These are phyloP conservation scores for Zosterops hypoxanthus DNA, from an alignment of 2,113 vertebrate genomes.

Conservation along the genomic window DNA sequence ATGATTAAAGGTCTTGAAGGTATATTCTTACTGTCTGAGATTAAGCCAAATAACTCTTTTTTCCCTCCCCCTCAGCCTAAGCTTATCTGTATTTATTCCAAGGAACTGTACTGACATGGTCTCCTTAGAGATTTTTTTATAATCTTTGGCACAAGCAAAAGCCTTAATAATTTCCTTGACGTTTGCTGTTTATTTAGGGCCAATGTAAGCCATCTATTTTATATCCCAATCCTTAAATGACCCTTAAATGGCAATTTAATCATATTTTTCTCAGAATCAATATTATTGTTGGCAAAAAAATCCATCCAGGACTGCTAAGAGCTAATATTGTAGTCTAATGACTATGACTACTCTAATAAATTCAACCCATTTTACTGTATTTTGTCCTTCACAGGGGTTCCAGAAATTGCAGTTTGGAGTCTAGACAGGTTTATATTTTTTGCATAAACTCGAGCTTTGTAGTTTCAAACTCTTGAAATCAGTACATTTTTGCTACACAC, in stretches of 20 bases:
- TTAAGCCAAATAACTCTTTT: not conserved
- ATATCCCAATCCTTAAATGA: slow-evolving; percentile 36
- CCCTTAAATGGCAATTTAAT: slow-evolving; percentile 11
- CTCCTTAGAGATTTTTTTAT: slow-evolving; percentile 28
- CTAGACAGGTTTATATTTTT: not conserved
- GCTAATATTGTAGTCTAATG: not conserved
- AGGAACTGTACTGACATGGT: not conserved
- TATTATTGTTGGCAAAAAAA: not conserved
- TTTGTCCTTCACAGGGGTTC: not conserved
- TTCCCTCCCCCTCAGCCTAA: not conserved
- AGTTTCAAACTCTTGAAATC: not conserved
- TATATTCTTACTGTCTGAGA: not conserved
- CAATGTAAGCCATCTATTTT: slow-evolving; percentile 16
- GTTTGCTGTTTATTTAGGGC: slow-evolving; percentile 22
- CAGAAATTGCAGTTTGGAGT: not conserved
- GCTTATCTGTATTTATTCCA: slow-evolving; percentile 22
- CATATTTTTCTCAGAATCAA: slow-evolving; percentile 18
- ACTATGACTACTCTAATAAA: not conserved
- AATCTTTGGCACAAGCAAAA: slow-evolving; percentile 38
- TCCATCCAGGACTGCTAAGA: not conserved
- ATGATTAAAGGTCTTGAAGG: not conserved
- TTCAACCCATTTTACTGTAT: not conserved
- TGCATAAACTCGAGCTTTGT: not conserved
- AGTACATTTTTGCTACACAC: not conserved
- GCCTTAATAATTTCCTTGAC: slow-evolving; percentile 40